These are phyloP conservation scores for Campylomormyrus tamandua DNA, from an alignment of 2,113 vertebrate species.

Conservation along the genomic window DNA sequence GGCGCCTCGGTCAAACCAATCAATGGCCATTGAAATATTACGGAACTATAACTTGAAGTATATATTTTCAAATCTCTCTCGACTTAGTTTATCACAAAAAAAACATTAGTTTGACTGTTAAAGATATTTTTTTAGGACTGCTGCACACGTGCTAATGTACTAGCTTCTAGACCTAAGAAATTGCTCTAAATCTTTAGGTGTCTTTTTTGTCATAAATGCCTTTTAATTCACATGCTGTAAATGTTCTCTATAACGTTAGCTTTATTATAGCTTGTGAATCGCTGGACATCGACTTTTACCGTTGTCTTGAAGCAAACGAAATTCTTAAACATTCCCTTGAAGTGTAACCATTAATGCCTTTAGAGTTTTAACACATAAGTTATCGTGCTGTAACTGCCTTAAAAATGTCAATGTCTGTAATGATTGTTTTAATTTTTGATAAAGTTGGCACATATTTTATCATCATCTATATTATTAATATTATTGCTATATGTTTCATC, in stretches of 20 bases:
- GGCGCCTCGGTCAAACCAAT: constrained; percentile 55
- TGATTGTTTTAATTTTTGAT: constrained; percentile 64
- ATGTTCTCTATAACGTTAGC: constrained; percentile 68
- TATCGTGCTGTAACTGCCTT: constrained; percentile 89
- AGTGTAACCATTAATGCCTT: constrained; percentile 97
- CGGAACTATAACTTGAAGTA: constrained; percentile 51
- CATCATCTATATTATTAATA: constrained; percentile 51
- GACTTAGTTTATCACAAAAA: constrained; percentile 57
- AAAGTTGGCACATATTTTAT: constrained; percentile 71
- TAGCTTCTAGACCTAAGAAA: constrained; percentile 80
- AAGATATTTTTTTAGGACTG: constrained; percentile 73
- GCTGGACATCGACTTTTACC: constrained; percentile 69
- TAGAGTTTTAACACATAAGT: constrained; percentile 73
- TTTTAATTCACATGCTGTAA: constrained; percentile 73
- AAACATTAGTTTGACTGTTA: constrained; percentile 70
- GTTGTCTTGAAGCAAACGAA: constrained; percentile 65
- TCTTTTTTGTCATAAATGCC: constrained; percentile 62
- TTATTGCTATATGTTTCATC: constrained; percentile 94
- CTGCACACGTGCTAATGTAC: constrained; percentile 61
- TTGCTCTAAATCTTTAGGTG: constrained; percentile 61
- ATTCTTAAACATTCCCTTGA: constrained; percentile 69
- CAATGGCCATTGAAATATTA: constrained; percentile 59
- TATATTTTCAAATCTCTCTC: constrained; percentile 42
- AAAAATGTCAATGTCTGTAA: constrained; percentile 62
- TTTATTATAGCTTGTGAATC: constrained; percentile 83